Evolutionary conservation across 2,797 vertebrate genomes (phyloP), one percentile per base, ranked within the genome.

Genomic region (Choloepus didactylus): DNA sequence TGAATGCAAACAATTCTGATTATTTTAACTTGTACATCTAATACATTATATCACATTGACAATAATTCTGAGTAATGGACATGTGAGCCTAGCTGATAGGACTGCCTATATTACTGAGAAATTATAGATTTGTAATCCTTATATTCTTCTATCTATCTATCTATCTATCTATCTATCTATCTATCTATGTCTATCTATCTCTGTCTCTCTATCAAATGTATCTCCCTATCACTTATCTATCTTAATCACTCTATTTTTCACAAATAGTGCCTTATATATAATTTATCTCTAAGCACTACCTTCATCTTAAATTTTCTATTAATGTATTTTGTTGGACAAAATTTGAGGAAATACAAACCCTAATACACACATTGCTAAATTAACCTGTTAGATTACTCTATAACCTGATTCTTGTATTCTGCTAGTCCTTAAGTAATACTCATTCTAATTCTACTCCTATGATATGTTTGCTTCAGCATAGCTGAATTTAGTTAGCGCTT

Each of bases 1-100:
- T 59, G 93, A 84, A 59, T 77, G 21, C 1, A 59, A 93, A 59
- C 2, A 23, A 59, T 84, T 87, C 11, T 41, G 11, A 41, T 80
- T 81, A 94, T 44, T 82, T 92, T 91, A 80, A 85, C 9, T 81
- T 92, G 0, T 35, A 73, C 60, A 89, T 82, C 6, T 91, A 70
- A 62, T 80, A 51, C 4, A 0, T 81, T 46, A 60, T 56, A 31
- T 60, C 29, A 44, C 11, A 51, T 79, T 81, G 67, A 46, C 18
- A 69, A 59, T 83, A 35, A 85, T 85, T 77, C 1, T 86, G 70
- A 54, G 3, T 15, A 54, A 15, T 67, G 3, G 14, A 2, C 9
- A 67, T 31, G 1, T 4, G 83, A 19, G 18, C 7, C 2, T 27
- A 60, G 49, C 3, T 77, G 3, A 29, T n/a, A 38, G 6, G 9